phyloP scores from a whole-genome alignment of 2,888 invertebrate species.

The Archaeoteleia sp. region DNA sequence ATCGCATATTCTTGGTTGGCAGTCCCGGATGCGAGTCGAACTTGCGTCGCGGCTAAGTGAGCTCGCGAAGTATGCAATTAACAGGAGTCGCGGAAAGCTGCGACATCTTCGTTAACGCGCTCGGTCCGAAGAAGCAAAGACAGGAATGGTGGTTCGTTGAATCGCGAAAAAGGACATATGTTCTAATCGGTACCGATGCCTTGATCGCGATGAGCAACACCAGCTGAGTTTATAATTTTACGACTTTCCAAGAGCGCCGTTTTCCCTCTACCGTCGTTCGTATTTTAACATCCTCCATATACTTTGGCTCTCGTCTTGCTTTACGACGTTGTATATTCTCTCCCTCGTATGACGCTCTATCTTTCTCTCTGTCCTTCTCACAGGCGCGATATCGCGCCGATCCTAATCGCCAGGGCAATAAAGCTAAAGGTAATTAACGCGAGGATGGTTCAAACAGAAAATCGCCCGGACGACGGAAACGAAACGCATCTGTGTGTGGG shows the following conservation, averaged over 20 bases:
- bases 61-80: slow-evolving; percentile 44
- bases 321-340: slow-evolving; percentile 45
- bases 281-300: slow-evolving; percentile 38
- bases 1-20: slow-evolving; percentile 19
- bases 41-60: slow-evolving; percentile 37
- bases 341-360: slow-evolving; percentile 58
- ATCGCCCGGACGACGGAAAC: slow-evolving; percentile 33
- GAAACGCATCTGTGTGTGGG: slow-evolving; percentile 22
- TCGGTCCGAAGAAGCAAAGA: slow-evolving; percentile 3
- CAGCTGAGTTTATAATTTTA: slow-evolving; percentile 68
- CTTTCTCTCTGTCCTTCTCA: slow-evolving; percentile 57
- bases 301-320: slow-evolving; percentile 32
- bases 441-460: slow-evolving; percentile 56
- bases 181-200: slow-evolving; percentile 61
- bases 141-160: slow-evolving; percentile 10
- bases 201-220: slow-evolving; percentile 54
- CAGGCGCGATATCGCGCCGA: slow-evolving; percentile 60
- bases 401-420: slow-evolving; percentile 69
- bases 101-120: slow-evolving; percentile 39
- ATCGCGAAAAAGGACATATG: slow-evolving; percentile 48
- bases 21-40: slow-evolving; percentile 32
- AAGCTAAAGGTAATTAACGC: slow-evolving; percentile 69
- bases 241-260: slow-evolving; percentile 58
- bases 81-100: slow-evolving; percentile 29
- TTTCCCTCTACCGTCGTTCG: slow-evolving; percentile 27